Percentiles rank a stretch among this genome's conserved stretches.
Conservation (phyloP, 1,140 invertebrate genomes). For the Caenorhabditis inopinata region DNA sequence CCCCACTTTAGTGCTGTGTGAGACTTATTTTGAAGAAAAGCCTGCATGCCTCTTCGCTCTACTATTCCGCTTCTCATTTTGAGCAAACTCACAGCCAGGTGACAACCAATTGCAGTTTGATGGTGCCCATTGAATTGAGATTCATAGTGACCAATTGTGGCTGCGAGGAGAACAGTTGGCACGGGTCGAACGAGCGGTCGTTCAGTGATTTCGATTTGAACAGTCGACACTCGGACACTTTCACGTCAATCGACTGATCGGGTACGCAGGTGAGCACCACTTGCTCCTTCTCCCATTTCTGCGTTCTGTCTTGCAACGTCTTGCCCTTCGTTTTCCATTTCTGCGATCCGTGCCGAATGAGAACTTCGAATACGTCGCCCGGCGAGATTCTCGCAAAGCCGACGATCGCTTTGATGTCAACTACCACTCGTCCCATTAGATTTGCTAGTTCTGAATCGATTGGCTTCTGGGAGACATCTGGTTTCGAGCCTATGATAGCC, state of each 20-base stretch:
- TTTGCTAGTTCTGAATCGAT: slow-evolving; percentile 47
- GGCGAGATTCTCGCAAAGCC: slow-evolving; percentile 73
- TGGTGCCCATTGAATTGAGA: slow-evolving; percentile 72
- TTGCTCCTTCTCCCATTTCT: slow-evolving; percentile 71
- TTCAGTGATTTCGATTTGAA: slow-evolving; percentile 70
- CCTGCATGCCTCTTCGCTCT: no score
- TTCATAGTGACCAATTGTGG: slow-evolving; percentile 75
- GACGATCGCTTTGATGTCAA: slow-evolving; percentile 68
- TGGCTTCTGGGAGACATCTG: slow-evolving; percentile 24
- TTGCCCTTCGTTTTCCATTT: slow-evolving; percentile 72
- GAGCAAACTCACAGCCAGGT: slow-evolving; percentile 72
- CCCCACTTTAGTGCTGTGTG: no score
- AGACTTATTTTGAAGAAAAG: no score
- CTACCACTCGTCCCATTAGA: slow-evolving; percentile 42
- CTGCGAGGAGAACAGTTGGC: slow-evolving; percentile 72
- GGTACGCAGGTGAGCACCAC: slow-evolving; percentile 70
- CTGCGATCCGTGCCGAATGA: slow-evolving; percentile 71
- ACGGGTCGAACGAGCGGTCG: slow-evolving; percentile 73
- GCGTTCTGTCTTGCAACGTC: slow-evolving; percentile 70
- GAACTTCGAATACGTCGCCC: slow-evolving; percentile 73
- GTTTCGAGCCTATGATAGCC: slow-evolving; percentile 27
- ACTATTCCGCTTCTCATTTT: no score
- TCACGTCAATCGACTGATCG: slow-evolving; percentile 71
- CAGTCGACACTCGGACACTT: slow-evolving; percentile 70
- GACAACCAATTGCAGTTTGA: slow-evolving; percentile 73